Evolutionary conservation across 2,797 vertebrate species (phyloP).

Genomic region (Philypnodon macrostomus): DNA sequence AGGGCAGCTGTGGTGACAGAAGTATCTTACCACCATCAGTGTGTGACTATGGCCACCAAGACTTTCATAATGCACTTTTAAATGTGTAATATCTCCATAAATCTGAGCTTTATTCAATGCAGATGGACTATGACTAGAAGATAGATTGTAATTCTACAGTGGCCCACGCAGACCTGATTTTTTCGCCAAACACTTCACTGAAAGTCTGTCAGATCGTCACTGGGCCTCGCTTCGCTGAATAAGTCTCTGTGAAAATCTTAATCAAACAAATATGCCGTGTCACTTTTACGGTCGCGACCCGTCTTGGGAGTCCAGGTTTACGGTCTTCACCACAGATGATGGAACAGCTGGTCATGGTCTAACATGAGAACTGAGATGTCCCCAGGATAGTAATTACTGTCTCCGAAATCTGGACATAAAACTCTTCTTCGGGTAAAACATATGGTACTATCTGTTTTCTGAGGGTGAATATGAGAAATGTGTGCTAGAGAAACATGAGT

Average conservation of each 20-base stretch:
- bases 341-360: slow-evolving; percentile 49
- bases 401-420: slow-evolving; percentile 50
- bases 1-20: no score
- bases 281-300: slow-evolving; percentile 8
- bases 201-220: not conserved
- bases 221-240: not conserved
- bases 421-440: slow-evolving; percentile 32
- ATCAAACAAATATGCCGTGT: slow-evolving; percentile 2
- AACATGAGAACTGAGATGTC: slow-evolving; percentile 24
- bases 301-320: slow-evolving; percentile 43
- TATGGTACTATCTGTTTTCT: slow-evolving; percentile 16
- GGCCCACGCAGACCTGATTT: not conserved
- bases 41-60: no score
- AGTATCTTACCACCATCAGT: no score
- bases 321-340: slow-evolving; percentile 27
- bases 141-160: not conserved
- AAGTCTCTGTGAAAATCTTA: not conserved
- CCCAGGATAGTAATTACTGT: slow-evolving; percentile 58
- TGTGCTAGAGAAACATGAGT: not conserved
- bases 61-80: no score
- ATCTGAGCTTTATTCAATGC: no score
- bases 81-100: no score
- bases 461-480: slow-evolving; percentile 22
- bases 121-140: no score
- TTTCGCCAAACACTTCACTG: not conserved